These are phyloP conservation scores for Ophion costatus DNA, from an alignment of 2,888 invertebrate species.

Conservation along the genomic window DNA sequence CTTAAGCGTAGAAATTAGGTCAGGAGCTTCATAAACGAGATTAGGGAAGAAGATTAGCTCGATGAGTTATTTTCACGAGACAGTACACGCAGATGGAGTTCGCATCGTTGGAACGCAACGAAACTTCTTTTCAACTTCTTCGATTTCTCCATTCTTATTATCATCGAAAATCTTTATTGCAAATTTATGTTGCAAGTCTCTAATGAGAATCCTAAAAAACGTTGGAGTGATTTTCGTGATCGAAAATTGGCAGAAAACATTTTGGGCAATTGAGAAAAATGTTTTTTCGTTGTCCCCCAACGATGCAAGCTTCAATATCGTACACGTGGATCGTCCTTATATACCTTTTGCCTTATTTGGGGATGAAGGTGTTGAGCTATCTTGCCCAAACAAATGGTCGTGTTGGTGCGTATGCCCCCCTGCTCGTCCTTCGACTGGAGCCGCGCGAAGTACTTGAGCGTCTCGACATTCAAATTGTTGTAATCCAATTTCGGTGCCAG, in stretches of 20 bases:
- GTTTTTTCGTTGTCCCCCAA: neutral
- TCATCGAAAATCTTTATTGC: no score
- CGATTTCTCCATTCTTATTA: neutral
- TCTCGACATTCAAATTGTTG: conserved; percentile 98
- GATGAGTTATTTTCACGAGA: neutral
- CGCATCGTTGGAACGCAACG: neutral
- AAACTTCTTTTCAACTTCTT: neutral
- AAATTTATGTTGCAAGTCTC: neutral
- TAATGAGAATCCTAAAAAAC: neutral
- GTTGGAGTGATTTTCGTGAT: no score
- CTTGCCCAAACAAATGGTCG: conserved; percentile 99
- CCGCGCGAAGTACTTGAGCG: conserved; percentile 97
- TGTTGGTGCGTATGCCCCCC: conserved; percentile 97
- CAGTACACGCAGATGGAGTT: neutral
- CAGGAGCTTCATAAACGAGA: conserved; percentile 25
- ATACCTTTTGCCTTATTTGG: conserved; percentile 94
- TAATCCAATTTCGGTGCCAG: conserved; percentile 98
- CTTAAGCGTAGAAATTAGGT: conserved; percentile 68
- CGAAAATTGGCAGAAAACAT: neutral
- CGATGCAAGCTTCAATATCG: neutral
- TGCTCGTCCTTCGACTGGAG: conserved; percentile 98
- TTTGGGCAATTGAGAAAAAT: neutral
- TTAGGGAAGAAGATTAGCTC: neutral
- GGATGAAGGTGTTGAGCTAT: conserved; percentile 98
- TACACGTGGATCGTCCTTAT: no score